phyloP scores from a whole-genome alignment of 2,113 vertebrate genomes.

The Fukomys damarensis region DNA sequence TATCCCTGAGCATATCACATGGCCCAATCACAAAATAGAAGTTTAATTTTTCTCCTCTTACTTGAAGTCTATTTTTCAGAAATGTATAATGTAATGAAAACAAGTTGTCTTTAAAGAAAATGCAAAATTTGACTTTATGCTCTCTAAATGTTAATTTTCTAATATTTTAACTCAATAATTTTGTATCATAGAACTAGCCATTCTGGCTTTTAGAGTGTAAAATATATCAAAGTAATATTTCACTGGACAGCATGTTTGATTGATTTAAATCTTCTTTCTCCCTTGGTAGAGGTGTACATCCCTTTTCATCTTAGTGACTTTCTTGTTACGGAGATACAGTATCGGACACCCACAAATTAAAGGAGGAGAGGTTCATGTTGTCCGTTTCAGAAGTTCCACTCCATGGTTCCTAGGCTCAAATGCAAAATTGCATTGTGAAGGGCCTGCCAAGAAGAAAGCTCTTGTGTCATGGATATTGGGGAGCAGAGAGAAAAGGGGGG shows the following conservation, averaged over 20 bases:
- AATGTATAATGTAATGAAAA: not conserved
- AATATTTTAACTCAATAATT: not conserved
- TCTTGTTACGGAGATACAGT: not conserved
- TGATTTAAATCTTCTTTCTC: slow-evolving; percentile 40
- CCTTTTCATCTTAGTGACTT: not conserved
- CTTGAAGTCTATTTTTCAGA: not conserved
- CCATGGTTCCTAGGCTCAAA: not conserved
- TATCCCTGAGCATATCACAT: too few species aligned
- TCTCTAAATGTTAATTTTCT: not conserved
- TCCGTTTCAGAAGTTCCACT: not conserved
- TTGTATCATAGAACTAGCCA: not conserved
- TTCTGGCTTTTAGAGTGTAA: slow-evolving; percentile 42
- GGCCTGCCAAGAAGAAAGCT: not conserved
- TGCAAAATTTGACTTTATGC: not conserved
- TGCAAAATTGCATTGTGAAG: not conserved
- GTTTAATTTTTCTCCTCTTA: not conserved
- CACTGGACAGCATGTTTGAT: not conserved
- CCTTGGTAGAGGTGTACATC: not conserved
- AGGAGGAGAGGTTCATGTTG: not conserved
- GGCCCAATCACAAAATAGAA: not conserved
- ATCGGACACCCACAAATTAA: not conserved
- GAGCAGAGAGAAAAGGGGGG: not conserved
- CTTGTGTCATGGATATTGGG: not conserved
- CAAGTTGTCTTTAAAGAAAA: not conserved
- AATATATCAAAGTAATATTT: slow-evolving; percentile 35